Conservation (phyloP, 2,113 vertebrate genomes). For the Notothenia rossii region DNA sequence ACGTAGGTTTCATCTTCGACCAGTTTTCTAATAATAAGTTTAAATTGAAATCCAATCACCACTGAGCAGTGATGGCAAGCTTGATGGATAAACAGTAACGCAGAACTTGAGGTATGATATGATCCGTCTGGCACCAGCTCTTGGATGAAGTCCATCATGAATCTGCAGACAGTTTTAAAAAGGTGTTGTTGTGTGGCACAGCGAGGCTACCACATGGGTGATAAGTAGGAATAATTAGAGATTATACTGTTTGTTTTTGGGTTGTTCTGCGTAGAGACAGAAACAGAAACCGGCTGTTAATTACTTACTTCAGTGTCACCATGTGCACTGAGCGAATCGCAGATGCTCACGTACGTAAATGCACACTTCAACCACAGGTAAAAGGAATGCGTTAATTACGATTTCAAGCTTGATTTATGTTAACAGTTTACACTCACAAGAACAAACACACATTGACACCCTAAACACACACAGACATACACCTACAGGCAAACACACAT, state of each 20-base stretch:
- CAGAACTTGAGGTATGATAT: conserved; percentile 9
- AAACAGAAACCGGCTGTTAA: conserved; percentile 34
- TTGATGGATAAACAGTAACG: neutral
- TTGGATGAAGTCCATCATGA: conserved; percentile 35
- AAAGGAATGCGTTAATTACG: conserved; percentile 47
- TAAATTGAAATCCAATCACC: conserved; percentile 19
- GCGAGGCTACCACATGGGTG: conserved; percentile 35
- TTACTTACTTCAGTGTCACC: conserved; percentile 24
- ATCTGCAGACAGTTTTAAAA: conserved; percentile 11
- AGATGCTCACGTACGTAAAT: neutral
- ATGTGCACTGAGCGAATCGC: conserved; percentile 22
- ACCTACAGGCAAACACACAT: neutral
- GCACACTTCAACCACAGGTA: neutral
- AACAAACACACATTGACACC: conserved; percentile 19
- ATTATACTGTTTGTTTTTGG: conserved; percentile 46
- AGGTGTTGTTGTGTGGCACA: conserved; percentile 22
- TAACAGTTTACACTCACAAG: conserved; percentile 32
- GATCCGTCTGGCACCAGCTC: conserved; percentile 14
- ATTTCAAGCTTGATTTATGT: conserved; percentile 48
- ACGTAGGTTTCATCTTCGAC: neutral
- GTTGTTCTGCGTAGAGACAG: conserved; percentile 24
- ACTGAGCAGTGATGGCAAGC: conserved; percentile 24
- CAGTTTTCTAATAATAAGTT: conserved; percentile 1
- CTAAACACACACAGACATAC: neutral
- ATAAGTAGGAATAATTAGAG: conserved; percentile 53